These are phyloP conservation scores for Saccostrea echinata DNA, from an alignment of 1,140 invertebrate genomes.

Conservation along the genomic window DNA sequence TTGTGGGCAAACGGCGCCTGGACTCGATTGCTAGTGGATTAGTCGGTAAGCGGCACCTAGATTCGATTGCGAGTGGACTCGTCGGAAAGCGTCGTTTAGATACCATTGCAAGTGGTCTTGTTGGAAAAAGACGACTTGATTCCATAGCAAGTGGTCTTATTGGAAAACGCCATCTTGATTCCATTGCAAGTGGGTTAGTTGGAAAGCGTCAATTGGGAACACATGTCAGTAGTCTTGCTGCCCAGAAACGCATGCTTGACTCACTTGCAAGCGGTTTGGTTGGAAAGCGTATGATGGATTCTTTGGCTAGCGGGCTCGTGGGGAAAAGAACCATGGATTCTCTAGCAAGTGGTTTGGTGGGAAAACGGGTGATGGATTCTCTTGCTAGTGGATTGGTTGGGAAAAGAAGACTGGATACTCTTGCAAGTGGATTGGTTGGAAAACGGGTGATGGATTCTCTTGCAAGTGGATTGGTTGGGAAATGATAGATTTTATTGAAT, in stretches of 20 bases:
- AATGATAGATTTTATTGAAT: conserved; percentile 42
- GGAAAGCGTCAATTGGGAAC: conserved; percentile 53
- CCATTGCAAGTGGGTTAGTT: conserved; percentile 55
- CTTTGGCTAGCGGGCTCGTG: conserved; percentile 65
- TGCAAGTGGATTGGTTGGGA: conserved; percentile 63
- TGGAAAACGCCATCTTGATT: conserved; percentile 47
- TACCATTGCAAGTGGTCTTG: conserved; percentile 48
- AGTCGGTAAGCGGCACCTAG: conserved; percentile 62
- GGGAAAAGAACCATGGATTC: conserved; percentile 65
- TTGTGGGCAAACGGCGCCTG: conserved; percentile 66
- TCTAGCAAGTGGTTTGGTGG: conserved; percentile 66
- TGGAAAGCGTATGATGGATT: conserved; percentile 61
- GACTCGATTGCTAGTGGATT: conserved; percentile 65
- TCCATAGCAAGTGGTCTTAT: conserved; percentile 56
- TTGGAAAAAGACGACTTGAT: conserved; percentile 52
- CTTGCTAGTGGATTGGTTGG: conserved; percentile 49
- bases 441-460: conserved; percentile 60
- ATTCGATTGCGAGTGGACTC: conserved; percentile 54
- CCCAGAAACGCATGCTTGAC: conserved; percentile 57
- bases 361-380: conserved; percentile 55
- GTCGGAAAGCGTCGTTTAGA: conserved; percentile 52
- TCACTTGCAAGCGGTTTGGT: conserved; percentile 68
- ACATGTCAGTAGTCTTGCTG: conserved; percentile 49
- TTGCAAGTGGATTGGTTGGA: conserved; percentile 63
- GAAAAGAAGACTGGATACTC: conserved; percentile 55